Conservation (phyloP, 64 coral and sea anemone genomes). For the Stichodactyla mertensii region DNA sequence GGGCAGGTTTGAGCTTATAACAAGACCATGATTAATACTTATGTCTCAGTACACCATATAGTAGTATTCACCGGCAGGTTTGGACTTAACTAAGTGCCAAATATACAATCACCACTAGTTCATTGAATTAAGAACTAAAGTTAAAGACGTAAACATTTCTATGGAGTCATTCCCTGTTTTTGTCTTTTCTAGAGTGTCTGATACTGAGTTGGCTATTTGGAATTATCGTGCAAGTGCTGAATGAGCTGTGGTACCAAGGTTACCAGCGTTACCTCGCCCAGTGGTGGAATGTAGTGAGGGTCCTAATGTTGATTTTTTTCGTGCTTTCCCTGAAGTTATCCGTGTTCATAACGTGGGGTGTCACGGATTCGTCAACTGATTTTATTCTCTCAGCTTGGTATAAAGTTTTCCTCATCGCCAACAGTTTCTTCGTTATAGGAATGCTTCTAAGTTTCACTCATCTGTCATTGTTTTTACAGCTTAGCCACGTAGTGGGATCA, state of each 20-base stretch:
- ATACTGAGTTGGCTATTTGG: slow-evolving; percentile 49
- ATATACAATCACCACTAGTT: too few species aligned
- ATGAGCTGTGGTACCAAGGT: slow-evolving; percentile 49
- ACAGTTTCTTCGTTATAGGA: slow-evolving; percentile 50
- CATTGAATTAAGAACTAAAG: too few species aligned
- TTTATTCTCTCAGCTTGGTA: slow-evolving; percentile 25
- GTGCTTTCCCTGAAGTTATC: background rate
- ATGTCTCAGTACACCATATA: too few species aligned
- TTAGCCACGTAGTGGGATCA: slow-evolving; percentile 46
- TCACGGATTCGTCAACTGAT: background rate
- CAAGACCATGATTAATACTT: too few species aligned
- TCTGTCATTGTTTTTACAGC: slow-evolving; percentile 48
- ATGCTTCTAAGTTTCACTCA: slow-evolving; percentile 70
- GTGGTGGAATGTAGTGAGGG: slow-evolving; percentile 65
- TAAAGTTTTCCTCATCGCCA: slow-evolving; percentile 44
- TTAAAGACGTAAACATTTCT: too few species aligned
- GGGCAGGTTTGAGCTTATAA: too few species aligned
- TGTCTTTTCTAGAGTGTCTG: slow-evolving; percentile 43
- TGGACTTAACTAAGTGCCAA: too few species aligned
- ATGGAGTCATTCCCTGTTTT: too few species aligned
- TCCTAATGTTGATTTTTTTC: slow-evolving; percentile 39
- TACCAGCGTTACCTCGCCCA: slow-evolving; percentile 35
- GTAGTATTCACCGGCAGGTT: too few species aligned
- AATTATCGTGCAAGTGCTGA: slow-evolving; percentile 45
- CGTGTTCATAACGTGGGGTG: background rate